phyloP scores from a whole-genome alignment of 2,888 invertebrate species.

The Lycophotia porphyrea region DNA sequence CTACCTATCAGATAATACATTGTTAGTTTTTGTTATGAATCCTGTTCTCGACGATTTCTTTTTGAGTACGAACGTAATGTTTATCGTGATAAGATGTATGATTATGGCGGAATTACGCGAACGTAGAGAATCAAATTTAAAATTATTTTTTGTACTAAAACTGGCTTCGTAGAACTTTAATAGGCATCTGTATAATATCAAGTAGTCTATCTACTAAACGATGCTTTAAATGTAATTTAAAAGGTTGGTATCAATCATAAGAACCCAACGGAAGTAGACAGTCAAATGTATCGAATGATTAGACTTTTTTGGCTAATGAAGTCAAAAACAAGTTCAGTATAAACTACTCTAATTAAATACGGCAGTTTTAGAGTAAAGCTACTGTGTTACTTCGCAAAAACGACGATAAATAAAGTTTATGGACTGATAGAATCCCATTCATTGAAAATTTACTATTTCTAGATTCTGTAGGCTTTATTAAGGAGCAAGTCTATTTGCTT shows the following conservation, averaged over 20 bases:
- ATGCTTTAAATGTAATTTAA: slow-evolving; percentile 35
- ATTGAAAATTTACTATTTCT: not conserved
- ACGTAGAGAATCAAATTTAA: slow-evolving; percentile 34
- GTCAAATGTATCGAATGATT: slow-evolving; percentile 52
- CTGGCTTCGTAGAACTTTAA: slow-evolving; percentile 9
- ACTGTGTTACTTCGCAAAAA: slow-evolving; percentile 54
- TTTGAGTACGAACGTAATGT: slow-evolving; percentile 59
- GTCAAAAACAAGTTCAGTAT: slow-evolving; percentile 51
- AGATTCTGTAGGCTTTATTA: not conserved
- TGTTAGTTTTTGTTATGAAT: slow-evolving; percentile 67
- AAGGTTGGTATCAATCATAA: slow-evolving; percentile 47
- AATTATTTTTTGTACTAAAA: slow-evolving; percentile 32
- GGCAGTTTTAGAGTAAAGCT: slow-evolving; percentile 37
- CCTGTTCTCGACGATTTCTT: slow-evolving; percentile 67
- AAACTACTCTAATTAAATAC: slow-evolving; percentile 50
- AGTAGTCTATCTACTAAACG: slow-evolving; percentile 23
- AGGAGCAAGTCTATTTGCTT: not conserved
- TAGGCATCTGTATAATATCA: slow-evolving; percentile 31
- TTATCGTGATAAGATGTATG: slow-evolving; percentile 61
- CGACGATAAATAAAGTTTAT: slow-evolving; percentile 34
- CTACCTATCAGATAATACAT: slow-evolving; percentile 72
- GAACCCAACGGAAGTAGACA: slow-evolving; percentile 47
- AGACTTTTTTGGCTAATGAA: slow-evolving; percentile 58
- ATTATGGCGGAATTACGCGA: slow-evolving; percentile 59
- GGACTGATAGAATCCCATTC: slow-evolving; percentile 32